A percentile compares a stretch with the other conserved stretches of the same genome.
Conservation (phyloP, 2,888 invertebrate genomes). For the Eulithis testata region DNA sequence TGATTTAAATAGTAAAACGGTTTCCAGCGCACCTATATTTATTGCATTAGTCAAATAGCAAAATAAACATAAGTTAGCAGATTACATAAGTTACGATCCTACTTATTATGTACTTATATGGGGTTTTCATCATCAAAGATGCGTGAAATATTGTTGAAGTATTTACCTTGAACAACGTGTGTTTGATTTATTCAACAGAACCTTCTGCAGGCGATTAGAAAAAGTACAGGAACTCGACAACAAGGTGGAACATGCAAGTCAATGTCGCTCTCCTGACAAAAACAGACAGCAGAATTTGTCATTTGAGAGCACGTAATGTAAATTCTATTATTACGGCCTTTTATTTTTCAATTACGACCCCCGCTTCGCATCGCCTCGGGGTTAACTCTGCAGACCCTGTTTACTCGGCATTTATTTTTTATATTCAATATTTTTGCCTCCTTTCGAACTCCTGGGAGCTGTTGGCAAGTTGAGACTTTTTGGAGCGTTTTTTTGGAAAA, state of each 20-base stretch:
- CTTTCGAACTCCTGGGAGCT: slow-evolving; percentile 25
- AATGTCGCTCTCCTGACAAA: slow-evolving; percentile 76
- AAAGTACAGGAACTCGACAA: slow-evolving; percentile 42
- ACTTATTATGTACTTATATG: too few relatives aligned
- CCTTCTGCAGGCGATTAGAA: slow-evolving; percentile 39
- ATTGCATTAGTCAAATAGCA: neutral
- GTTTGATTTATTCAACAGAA: slow-evolving; percentile 7
- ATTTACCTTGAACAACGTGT: too few relatives aligned
- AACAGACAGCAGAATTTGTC: slow-evolving; percentile 79
- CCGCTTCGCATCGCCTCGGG: slow-evolving; percentile 73
- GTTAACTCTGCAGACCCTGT: slow-evolving; percentile 67
- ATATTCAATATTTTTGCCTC: slow-evolving; percentile 40
- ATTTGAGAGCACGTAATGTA: slow-evolving; percentile 81
- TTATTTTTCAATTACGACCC: slow-evolving; percentile 84
- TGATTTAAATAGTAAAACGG: slow-evolving; percentile 17
- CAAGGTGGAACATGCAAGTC: slow-evolving; percentile 56
- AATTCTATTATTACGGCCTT: slow-evolving; percentile 84
- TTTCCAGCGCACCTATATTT: slow-evolving; percentile 9
- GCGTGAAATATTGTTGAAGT: too few relatives aligned
- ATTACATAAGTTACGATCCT: too few relatives aligned
- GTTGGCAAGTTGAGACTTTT: neutral
- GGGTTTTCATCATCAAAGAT: too few relatives aligned
- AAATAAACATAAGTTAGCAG: neutral
- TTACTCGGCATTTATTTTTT: slow-evolving; percentile 53
- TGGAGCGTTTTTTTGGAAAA: too few relatives aligned